Percentiles rank a stretch among this genome's conserved stretches.
These are phyloP conservation scores for Saguinus imperator DNA, from an alignment of 2,113 vertebrate genomes.

Conservation along the genomic window DNA sequence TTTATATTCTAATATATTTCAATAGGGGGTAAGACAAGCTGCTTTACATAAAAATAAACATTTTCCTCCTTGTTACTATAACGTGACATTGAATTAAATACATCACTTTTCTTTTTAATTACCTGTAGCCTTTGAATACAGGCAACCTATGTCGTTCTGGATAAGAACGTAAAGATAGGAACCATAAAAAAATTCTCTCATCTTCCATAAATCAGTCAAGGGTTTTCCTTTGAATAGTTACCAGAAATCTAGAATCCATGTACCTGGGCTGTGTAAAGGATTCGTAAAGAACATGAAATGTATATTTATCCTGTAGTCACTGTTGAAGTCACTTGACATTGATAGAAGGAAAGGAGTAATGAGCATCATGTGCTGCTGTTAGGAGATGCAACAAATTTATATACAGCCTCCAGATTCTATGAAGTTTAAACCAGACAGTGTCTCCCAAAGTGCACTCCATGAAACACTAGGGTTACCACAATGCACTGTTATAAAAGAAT, in stretches of 20 bases:
- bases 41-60: background rate
- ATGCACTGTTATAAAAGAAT: background rate
- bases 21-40: background rate
- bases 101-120: background rate
- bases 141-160: background rate
- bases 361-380: background rate
- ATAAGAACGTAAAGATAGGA: conserved; percentile 1
- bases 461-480: background rate
- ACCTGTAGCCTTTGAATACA: background rate
- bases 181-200: background rate
- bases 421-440: background rate
- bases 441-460: background rate
- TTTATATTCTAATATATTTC: background rate
- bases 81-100: background rate
- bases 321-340: background rate
- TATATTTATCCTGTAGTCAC: background rate
- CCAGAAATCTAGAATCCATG: background rate
- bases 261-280: background rate
- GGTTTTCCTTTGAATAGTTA: background rate
- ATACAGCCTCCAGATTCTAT: background rate
- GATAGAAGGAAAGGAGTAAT: background rate
- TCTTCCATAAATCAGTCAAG: background rate
- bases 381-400: background rate
- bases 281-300: background rate
- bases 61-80: background rate